phyloP scores from a whole-genome alignment of 2,888 invertebrate genomes.

The Epirrhoe alternata region DNA sequence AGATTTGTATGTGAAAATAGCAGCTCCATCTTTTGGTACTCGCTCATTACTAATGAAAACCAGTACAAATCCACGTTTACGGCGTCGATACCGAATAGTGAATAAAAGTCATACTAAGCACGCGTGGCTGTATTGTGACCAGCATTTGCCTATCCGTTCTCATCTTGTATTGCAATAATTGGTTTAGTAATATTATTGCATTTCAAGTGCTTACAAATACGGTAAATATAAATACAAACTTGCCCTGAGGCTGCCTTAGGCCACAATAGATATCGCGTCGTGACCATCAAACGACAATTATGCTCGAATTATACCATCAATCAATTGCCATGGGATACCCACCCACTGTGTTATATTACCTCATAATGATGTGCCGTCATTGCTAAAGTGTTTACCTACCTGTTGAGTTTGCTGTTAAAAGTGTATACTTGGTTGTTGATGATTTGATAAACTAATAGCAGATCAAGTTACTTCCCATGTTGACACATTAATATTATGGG shows the following conservation, averaged over 20 bases:
- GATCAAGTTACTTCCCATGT: slow-evolving; percentile 6
- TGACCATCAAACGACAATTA: slow-evolving; percentile 77
- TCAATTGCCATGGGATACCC: slow-evolving; percentile 69
- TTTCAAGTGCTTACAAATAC: slow-evolving; percentile 17
- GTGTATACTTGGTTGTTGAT: slow-evolving; percentile 32
- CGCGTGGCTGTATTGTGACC: neutral
- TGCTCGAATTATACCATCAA: slow-evolving; percentile 75
- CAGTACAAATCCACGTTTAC: too few species aligned
- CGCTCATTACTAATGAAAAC: too few species aligned
- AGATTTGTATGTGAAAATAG: too few species aligned
- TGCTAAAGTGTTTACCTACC: slow-evolving; percentile 42
- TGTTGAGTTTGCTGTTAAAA: slow-evolving; percentile 35
- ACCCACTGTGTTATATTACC: slow-evolving; percentile 44
- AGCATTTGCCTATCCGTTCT: neutral
- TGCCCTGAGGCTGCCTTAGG: slow-evolving; percentile 58
- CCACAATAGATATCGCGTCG: slow-evolving; percentile 63
- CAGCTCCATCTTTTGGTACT: too few species aligned
- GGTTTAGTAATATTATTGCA: slow-evolving; percentile 18
- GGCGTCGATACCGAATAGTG: too few species aligned
- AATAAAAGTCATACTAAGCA: too few species aligned
- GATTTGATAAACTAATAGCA: slow-evolving; percentile 17
- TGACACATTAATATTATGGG: neutral
- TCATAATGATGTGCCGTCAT: slow-evolving; percentile 41
- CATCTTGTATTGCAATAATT: neutral
- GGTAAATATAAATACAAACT: slow-evolving; percentile 29